Evolutionary conservation across 2,113 vertebrate genomes (phyloP), one percentile per base, ranked within the genome.

Genomic region (Osmerus mordax): DNA sequence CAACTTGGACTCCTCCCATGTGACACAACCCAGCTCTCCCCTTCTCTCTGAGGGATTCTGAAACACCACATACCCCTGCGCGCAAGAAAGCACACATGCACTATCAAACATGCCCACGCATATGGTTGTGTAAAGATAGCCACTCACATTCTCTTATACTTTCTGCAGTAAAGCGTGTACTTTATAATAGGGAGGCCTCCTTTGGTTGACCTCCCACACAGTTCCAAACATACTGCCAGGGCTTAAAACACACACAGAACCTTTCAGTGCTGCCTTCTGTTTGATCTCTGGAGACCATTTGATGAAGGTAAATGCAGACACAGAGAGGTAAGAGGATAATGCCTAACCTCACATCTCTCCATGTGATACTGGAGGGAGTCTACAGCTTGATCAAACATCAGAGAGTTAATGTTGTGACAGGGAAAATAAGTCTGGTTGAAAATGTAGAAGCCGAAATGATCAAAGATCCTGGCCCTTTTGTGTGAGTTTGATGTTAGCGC

Each of bases 341-440:
- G 77, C 68, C 62, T 69, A 73, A 81, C 53, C 70, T 84, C 84
- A 75, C 86, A 83, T 83, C 82, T 75, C 73, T 61, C 55, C 65
- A 15, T 51, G 84, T 66, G 73, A 76, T 81, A 73, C 71, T 56
- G 51, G 36, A 28, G 76, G n/a, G 79, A 73, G 76, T 80, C 77
- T n/a, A 79, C 72, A 68, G 77, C 71, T 70, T 80, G 65, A 84
- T 78, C 74, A 81, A n/a, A 60, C 85, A 81, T 86, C 83, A 89
- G 84, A 83, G 82, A 81, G 70, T 82, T 79, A 77, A 81, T 83
- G 83, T 76, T 75, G 28, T 81, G 78, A 82, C 72, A 75, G 65
- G 70, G 79, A 79, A 78, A 36, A 29, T 21, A 53, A 71, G 76
- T 77, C 47, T 73, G 65, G 3, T 56, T 18, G 58, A 2, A 74